Evolutionary conservation across 1,140 invertebrate species (phyloP).

Genomic region (Teleopsis dalmanni): DNA sequence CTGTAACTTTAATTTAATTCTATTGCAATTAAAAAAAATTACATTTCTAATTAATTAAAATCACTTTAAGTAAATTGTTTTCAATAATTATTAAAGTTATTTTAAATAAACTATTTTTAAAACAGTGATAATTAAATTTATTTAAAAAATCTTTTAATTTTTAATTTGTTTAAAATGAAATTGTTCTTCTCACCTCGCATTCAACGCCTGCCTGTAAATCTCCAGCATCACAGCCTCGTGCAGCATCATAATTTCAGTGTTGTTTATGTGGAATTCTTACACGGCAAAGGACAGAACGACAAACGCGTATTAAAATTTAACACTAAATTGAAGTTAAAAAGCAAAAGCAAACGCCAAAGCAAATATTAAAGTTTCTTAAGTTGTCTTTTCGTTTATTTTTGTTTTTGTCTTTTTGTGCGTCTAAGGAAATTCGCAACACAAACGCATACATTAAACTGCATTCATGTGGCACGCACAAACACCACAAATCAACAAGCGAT

Average conservation of each 20-base stretch:
- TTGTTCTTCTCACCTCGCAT: constrained; percentile 36
- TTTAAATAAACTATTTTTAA: no score
- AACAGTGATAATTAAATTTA: no score
- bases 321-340: not conserved
- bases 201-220: constrained; percentile 43
- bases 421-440: not conserved
- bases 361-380: not conserved
- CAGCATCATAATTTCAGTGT: constrained; percentile 39
- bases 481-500: constrained; percentile 7
- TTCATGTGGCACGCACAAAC: no score
- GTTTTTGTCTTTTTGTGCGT: not conserved
- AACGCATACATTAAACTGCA: not conserved
- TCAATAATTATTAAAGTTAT: no score
- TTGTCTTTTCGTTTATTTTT: no score
- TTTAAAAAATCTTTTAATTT: constrained; percentile 1
- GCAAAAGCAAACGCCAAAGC: constrained; percentile 1
- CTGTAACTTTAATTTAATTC: not conserved
- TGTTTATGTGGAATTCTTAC: not conserved
- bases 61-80: not conserved
- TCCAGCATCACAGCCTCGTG: constrained; percentile 46
- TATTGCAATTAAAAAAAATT: not conserved
- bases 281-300: no score
- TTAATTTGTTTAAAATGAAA: not conserved
- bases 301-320: no score
- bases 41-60: not conserved